phyloP scores from a whole-genome alignment of 2,797 vertebrate genomes.

The Chromis chromis region DNA sequence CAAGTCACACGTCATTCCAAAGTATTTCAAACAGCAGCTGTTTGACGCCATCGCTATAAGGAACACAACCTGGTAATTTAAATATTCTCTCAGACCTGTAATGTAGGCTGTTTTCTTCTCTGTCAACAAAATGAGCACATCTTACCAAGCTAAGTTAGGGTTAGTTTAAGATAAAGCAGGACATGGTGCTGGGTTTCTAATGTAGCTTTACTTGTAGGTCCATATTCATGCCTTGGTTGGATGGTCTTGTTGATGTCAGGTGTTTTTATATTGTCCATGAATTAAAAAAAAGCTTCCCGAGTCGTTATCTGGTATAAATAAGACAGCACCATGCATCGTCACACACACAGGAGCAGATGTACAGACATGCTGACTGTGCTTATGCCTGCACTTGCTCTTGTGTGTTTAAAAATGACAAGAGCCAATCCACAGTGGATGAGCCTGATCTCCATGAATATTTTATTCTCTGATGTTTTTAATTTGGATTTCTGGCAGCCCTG shows the following conservation, averaged over 20 bases:
- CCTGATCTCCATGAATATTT: conserved; percentile 50
- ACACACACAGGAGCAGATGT: neutral
- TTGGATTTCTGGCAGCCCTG: conserved; percentile 31
- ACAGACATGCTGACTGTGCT: conserved; percentile 5
- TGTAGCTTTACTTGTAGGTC: neutral
- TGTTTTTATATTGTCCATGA: neutral
- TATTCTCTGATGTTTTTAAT: conserved; percentile 49
- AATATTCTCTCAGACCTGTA: neutral
- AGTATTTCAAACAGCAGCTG: conserved; percentile 24
- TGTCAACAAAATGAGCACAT: conserved; percentile 13
- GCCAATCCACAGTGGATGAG: conserved; percentile 20
- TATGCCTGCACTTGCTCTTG: conserved; percentile 10
- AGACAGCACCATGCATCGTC: neutral
- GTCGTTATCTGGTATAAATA: neutral
- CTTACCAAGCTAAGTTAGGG: neutral
- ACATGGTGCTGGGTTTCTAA: too few species aligned
- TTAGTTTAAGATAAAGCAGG: too few species aligned
- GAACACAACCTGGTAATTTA: conserved; percentile 24
- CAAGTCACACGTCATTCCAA: neutral
- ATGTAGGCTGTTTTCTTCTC: neutral
- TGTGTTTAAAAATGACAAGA: conserved; percentile 47
- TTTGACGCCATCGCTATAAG: conserved; percentile 14
- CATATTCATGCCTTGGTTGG: neutral
- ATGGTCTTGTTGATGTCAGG: neutral
- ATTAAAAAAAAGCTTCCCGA: neutral